Percentiles rank a stretch among this genome's conserved stretches.
Conservation (phyloP, 2,888 invertebrate species). For the Lacanobia wlatinum region DNA sequence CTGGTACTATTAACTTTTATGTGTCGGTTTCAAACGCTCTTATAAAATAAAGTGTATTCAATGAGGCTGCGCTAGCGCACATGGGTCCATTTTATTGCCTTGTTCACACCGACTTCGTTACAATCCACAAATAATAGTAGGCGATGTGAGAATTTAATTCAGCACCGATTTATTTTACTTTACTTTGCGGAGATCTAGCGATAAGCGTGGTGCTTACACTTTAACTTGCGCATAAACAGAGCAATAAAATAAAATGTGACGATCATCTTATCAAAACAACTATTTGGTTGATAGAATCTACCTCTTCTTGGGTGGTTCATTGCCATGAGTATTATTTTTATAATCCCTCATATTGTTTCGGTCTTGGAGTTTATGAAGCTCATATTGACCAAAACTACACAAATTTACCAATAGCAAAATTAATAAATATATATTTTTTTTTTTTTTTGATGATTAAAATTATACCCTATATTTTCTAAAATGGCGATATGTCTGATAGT, state of each 20-base stretch:
- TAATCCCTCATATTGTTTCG: neutral
- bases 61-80: constrained; percentile 28
- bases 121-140: constrained; percentile 47
- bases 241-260: constrained; percentile 31
- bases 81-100: constrained; percentile 47
- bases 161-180: constrained; percentile 26
- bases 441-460: too few species aligned
- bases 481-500: too few species aligned
- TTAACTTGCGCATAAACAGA: constrained; percentile 13
- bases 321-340: neutral
- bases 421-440: too few species aligned
- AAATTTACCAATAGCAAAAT: neutral
- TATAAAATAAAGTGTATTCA: constrained; percentile 44
- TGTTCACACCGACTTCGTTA: constrained; percentile 53
- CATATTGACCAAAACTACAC: neutral
- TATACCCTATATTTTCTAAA: neutral
- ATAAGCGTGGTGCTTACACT: constrained; percentile 15
- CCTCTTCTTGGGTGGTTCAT: constrained; percentile 40
- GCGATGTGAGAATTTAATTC: constrained; percentile 44
- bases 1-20: constrained; percentile 55
- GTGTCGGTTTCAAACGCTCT: constrained; percentile 41
- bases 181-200: constrained; percentile 34
- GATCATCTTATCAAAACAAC: constrained; percentile 20
- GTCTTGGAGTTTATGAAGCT: neutral
- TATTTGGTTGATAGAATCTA: constrained; percentile 3